These are phyloP conservation scores for Momotus momota DNA, from an alignment of 2,797 vertebrate species.

Conservation along the genomic window DNA sequence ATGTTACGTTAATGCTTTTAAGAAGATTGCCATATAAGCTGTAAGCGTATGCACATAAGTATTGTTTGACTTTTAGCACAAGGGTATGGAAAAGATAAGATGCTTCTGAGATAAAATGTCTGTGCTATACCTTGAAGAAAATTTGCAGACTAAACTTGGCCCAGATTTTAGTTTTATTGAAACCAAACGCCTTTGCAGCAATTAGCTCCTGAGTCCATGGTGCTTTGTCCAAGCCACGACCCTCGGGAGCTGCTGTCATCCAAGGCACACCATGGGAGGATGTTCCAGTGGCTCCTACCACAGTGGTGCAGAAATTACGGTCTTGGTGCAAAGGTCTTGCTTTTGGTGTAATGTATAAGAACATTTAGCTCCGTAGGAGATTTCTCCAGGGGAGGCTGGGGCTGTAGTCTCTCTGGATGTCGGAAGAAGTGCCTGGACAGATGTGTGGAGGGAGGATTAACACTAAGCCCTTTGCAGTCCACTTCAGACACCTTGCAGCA, in stretches of 20 bases:
- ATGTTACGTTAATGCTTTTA: background rate
- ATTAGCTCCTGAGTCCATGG: background rate
- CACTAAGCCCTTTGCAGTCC: background rate
- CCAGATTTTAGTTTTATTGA: background rate
- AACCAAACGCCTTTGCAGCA: background rate
- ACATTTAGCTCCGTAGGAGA: background rate
- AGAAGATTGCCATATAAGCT: constrained; percentile 3
- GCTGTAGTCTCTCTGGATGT: background rate
- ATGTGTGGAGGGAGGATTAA: background rate
- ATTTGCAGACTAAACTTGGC: constrained; percentile 6
- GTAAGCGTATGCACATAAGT: background rate
- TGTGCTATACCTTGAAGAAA: constrained; percentile 29
- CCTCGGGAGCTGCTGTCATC: background rate
- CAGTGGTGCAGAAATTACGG: background rate
- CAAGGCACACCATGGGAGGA: background rate
- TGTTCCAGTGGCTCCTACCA: background rate
- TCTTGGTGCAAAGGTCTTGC: background rate
- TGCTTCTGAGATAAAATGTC: background rate
- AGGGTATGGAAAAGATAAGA: constrained; percentile 16
- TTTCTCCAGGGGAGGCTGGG: background rate
- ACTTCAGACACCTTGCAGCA: background rate
- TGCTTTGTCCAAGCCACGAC: background rate
- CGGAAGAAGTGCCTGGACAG: background rate
- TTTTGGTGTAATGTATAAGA: background rate
- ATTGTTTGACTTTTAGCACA: constrained; percentile 11